Base-by-base conservation (phyloP, 2,888 invertebrate genomes). In the Temnothorax rugatulus region DNA sequence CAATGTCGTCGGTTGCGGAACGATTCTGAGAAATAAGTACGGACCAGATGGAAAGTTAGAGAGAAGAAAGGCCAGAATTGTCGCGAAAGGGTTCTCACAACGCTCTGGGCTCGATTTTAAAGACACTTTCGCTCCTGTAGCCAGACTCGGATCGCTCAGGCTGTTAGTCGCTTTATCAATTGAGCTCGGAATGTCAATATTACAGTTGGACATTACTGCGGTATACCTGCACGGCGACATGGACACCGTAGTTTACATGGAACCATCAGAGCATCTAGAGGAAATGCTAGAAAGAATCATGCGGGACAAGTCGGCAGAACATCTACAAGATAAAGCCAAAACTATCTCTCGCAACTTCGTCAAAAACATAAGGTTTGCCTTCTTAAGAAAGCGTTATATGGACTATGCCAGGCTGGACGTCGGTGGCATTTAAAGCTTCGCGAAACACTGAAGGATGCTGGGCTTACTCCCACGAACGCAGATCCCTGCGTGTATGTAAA, bases 201-300 rank as follows among this genome's bases (percentile, higher is more conserved):
- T 52, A 9, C 34, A 69, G 1, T 5, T 52, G 4, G 69, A 69
- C 2, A 34, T 69, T 1, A 52, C 69, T 1, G 9, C 52, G 3
- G 69, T 52, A 11, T 69, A 69, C n/a, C 2, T 69, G 7, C 52
- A 69, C 15, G 34, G 50, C 5, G 15, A 34, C 18, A 69, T 69
- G 13, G 34, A 69, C 9, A 7, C 0, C 34, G 8, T 0, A 11
- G 7, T 52, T 9, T 52, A 52, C 13, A 52, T 69, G 52, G n/a
- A 69, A 2, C 1, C 7, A 11, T 34, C 52, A 0, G 34, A 69
- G 11, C 11, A 34, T 1, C 2, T 69, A 0, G 52, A 69, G 11
- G n/a, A 52, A n/a, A 69, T 69, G 34, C 52, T 69, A 1, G 3
- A 2, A 3, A 2, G 15, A 9, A 68, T 29, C 7, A 4, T 4